Percentiles rank a stretch among this genome's conserved stretches.
phyloP scores from a whole-genome alignment of 2,797 vertebrate species.

The Eleutherodactylus coqui region DNA sequence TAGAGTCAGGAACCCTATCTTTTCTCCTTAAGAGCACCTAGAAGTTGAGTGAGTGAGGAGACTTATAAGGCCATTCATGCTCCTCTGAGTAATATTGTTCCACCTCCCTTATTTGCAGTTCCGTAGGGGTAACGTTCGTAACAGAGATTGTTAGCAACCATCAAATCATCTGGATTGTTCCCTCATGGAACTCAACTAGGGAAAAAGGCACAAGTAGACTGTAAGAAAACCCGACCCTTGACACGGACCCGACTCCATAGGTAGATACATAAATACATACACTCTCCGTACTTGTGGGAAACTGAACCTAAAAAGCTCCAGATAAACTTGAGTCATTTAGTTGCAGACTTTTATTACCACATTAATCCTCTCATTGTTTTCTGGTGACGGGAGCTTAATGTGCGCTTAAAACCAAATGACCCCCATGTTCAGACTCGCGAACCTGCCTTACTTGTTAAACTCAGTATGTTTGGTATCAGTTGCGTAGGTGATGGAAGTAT shows the following conservation, averaged over 20 bases:
- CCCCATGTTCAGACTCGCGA: constrained; percentile 74
- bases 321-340: constrained; percentile 21
- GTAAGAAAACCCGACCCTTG: neutral
- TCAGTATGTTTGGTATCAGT: constrained; percentile 76
- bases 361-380: constrained; percentile 67
- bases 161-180: too few relatives aligned
- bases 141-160: too few relatives aligned
- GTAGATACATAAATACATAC: neutral
- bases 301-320: constrained; percentile 29
- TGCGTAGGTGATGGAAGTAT: constrained; percentile 81
- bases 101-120: too few relatives aligned
- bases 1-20: too few relatives aligned
- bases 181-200: neutral
- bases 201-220: neutral
- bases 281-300: neutral
- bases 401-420: constrained; percentile 73
- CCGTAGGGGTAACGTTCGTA: too few relatives aligned
- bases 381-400: constrained; percentile 40
- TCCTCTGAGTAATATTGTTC: too few relatives aligned
- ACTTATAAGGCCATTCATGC: too few relatives aligned
- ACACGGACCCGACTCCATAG: neutral
- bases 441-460: constrained; percentile 81
- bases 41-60: too few relatives aligned
- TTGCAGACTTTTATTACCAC: constrained; percentile 72
- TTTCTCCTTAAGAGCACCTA: too few relatives aligned